phyloP scores from a whole-genome alignment of 2,797 vertebrate species.

The Ateles fusciceps region DNA sequence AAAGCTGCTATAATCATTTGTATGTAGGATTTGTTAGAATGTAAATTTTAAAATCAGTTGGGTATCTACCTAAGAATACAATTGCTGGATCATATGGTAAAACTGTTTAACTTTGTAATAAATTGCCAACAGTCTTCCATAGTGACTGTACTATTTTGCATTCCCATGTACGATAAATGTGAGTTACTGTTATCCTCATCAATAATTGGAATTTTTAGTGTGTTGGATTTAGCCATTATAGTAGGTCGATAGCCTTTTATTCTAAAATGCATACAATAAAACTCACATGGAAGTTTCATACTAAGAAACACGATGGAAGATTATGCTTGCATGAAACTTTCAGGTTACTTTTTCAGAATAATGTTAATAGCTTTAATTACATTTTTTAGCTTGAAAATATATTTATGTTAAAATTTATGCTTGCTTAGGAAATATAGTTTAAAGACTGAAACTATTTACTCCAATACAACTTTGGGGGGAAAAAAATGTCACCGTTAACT shows the following conservation, averaged over 20 bases:
- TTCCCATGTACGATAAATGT: not conserved
- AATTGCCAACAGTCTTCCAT: not conserved
- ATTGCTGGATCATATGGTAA: not conserved
- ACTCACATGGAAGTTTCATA: not conserved
- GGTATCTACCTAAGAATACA: not conserved
- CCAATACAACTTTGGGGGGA: not conserved
- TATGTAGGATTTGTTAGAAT: not conserved
- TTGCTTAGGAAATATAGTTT: not conserved
- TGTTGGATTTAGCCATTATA: not conserved
- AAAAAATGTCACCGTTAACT: not conserved
- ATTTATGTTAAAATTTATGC: not conserved
- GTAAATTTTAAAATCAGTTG: not conserved
- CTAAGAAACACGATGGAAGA: not conserved
- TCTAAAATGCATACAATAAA: not conserved
- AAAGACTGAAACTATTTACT: not conserved
- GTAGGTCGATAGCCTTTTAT: not conserved
- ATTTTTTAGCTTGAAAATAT: not conserved
- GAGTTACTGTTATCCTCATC: not conserved
- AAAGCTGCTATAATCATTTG: not conserved
- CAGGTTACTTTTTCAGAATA: not conserved
- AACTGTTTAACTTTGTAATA: not conserved
- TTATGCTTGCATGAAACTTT: not conserved
- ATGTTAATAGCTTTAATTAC: not conserved
- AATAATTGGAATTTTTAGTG: not conserved
- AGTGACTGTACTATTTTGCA: not conserved